These are phyloP conservation scores for Cinara cedri DNA, from an alignment of 2,888 invertebrate species.

Conservation along the genomic window DNA sequence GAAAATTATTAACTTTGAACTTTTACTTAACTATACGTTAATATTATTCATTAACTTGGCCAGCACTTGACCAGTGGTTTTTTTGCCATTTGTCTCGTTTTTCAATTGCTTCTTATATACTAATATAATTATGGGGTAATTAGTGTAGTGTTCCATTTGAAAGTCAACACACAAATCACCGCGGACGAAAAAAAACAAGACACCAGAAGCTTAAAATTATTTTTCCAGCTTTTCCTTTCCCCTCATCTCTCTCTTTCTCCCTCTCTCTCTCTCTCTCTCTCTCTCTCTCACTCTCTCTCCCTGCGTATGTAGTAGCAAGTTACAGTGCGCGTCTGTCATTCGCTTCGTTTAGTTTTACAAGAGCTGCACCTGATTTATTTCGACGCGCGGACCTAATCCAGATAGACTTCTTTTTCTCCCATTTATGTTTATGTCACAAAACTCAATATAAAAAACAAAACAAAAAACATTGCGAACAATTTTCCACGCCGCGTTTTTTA, in stretches of 20 bases:
- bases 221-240: neutral
- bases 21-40: too few species aligned
- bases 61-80: too few species aligned
- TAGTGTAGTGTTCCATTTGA: neutral
- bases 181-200: conserved; percentile 6
- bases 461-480: conserved; percentile 4
- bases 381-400: conserved; percentile 45
- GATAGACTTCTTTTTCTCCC: conserved; percentile 31
- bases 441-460: neutral
- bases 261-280: too few species aligned
- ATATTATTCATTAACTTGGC: too few species aligned
- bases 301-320: neutral
- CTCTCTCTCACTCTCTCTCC: too few species aligned
- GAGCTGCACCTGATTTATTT: conserved; percentile 48
- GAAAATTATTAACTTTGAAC: too few species aligned
- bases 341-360: conserved; percentile 52
- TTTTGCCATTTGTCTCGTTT: too few species aligned
- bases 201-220: conserved; percentile 41
- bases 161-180: conserved; percentile 28
- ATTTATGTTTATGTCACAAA: conserved; percentile 21
- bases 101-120: too few species aligned
- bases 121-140: neutral
- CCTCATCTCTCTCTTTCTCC: too few species aligned
- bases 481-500: neutral
- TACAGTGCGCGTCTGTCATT: conserved; percentile 29